Conservation (phyloP, 1,140 invertebrate species). For the Bombus breviceps region DNA sequence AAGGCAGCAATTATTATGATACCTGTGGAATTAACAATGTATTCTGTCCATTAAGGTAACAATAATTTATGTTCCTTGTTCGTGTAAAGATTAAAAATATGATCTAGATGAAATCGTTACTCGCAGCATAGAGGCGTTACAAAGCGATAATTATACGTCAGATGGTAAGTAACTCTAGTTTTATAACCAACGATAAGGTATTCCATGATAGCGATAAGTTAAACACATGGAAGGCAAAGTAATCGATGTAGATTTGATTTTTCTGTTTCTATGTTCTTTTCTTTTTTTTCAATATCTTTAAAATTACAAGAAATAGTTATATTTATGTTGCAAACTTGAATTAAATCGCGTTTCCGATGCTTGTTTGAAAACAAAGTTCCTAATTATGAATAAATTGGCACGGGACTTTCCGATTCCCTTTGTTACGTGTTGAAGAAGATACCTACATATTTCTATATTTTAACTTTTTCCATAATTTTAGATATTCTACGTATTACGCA, state of each 20-base stretch:
- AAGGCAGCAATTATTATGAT: slow-evolving; percentile 15
- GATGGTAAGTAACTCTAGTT: slow-evolving; percentile 37
- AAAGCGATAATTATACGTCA: slow-evolving; percentile 53
- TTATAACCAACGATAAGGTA: slow-evolving; percentile 29
- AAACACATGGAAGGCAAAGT: neutral
- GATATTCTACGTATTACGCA: too few species aligned
- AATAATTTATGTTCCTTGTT: slow-evolving; percentile 38
- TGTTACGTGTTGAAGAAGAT: too few species aligned
- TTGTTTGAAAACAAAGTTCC: too few species aligned
- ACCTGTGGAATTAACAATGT: slow-evolving; percentile 34
- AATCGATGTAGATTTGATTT: slow-evolving; percentile 21
- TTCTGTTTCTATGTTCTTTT: neutral
- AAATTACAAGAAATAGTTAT: neutral
- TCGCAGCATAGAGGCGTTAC: slow-evolving; percentile 43
- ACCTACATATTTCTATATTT: too few species aligned
- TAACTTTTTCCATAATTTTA: too few species aligned
- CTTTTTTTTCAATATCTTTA: neutral
- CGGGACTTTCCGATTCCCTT: too few species aligned
- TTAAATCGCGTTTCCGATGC: too few species aligned
- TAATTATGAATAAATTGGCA: too few species aligned
- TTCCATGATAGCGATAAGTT: neutral
- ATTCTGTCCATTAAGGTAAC: slow-evolving; percentile 54
- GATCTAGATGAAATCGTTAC: slow-evolving; percentile 40
- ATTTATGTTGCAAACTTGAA: too few species aligned
- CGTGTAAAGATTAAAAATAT: slow-evolving; percentile 34